A percentile compares a stretch with the other conserved stretches of the same genome.
Evolutionary conservation across 2,113 vertebrate species (phyloP).

Genomic region (Oryzias javanicus): DNA sequence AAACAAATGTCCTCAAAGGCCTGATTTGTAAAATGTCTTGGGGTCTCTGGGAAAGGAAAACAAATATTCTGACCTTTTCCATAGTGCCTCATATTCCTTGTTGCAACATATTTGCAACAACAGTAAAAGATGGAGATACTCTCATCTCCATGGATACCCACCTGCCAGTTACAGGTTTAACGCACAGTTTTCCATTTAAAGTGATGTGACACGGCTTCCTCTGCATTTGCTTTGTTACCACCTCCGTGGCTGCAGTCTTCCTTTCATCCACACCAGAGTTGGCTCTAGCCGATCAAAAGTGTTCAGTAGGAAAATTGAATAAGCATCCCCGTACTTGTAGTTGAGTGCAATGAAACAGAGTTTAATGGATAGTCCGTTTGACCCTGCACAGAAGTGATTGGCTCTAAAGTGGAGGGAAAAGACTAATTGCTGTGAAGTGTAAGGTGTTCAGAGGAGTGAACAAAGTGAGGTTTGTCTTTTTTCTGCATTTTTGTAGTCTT

Average conservation of each 20-base stretch:
- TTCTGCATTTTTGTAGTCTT: too few species aligned
- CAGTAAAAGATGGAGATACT: background rate
- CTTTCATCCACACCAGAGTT: slow-evolving; percentile 9
- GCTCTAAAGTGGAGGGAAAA: too few species aligned
- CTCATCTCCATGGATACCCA: slow-evolving; percentile 6
- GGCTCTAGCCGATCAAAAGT: slow-evolving; percentile 1
- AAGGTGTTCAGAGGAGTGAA: too few species aligned
- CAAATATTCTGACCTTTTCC: slow-evolving; percentile 19
- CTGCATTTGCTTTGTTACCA: slow-evolving; percentile 2
- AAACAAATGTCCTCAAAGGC: too few species aligned
- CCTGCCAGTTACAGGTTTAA: background rate
- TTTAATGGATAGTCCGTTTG: background rate
- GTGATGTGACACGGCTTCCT: background rate
- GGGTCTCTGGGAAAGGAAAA: slow-evolving; percentile 1
- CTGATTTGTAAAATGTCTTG: too few species aligned
- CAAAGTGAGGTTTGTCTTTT: too few species aligned
- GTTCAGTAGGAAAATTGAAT: background rate
- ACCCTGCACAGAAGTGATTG: background rate
- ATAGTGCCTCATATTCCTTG: background rate
- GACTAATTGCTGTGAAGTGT: too few species aligned
- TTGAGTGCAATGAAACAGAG: background rate
- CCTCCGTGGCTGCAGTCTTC: slow-evolving; percentile 19
- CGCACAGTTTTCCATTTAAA: background rate
- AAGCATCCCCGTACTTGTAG: slow-evolving; percentile 18
- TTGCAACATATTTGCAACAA: background rate